Conservation (phyloP, 2,113 vertebrate genomes). For the Synodontis membranacea region DNA sequence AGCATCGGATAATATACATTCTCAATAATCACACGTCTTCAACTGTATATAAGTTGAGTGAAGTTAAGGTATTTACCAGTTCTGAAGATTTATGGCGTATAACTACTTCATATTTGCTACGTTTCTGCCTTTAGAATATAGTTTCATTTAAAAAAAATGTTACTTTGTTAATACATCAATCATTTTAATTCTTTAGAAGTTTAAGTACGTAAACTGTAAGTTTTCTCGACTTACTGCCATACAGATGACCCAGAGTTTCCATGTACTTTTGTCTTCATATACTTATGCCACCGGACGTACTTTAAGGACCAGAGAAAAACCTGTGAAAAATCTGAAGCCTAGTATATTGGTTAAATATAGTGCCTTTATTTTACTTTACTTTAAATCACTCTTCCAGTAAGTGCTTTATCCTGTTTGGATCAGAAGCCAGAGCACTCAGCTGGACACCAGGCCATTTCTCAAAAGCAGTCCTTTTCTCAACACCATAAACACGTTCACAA, state of each 20-base stretch:
- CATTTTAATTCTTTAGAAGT: neutral
- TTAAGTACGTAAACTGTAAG: neutral
- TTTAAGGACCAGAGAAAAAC: neutral
- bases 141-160: neutral
- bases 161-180: neutral
- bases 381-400: neutral
- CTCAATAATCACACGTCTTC: neutral
- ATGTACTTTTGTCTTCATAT: neutral
- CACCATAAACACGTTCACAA: neutral
- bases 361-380: neutral
- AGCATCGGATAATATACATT: slow-evolving; percentile 18
- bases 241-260: neutral
- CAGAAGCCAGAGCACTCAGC: neutral
- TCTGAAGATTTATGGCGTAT: neutral
- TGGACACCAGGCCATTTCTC: no score
- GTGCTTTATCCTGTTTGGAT: neutral
- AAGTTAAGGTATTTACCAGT: neutral
- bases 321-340: neutral
- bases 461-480: neutral
- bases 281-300: neutral
- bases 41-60: neutral
- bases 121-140: no score
- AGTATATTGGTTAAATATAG: neutral
- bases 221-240: neutral
- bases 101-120: neutral